A percentile compares a stretch with the other conserved stretches of the same genome.
Conservation (phyloP, 2,888 invertebrate species). For the Andrena chrysosceles region DNA sequence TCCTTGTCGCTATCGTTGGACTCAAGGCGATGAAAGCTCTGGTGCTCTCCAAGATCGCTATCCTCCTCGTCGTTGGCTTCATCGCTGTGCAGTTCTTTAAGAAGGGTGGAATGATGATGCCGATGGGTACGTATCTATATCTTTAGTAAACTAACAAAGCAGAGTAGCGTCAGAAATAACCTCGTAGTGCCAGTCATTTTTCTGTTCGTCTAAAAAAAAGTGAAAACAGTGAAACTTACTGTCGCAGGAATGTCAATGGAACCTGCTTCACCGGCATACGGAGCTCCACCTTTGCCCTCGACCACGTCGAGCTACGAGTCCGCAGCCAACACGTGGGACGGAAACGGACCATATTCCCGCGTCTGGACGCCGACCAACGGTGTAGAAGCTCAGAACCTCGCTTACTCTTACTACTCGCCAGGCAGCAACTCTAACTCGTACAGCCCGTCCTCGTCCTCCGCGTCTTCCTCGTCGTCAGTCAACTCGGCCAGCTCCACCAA, state of each 20-base stretch:
- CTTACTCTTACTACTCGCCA: constrained; percentile 84
- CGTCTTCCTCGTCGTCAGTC: constrained; percentile 86
- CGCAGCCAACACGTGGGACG: constrained; percentile 91
- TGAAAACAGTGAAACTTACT: constrained; percentile 13
- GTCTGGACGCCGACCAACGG: constrained; percentile 88
- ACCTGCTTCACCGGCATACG: constrained; percentile 88
- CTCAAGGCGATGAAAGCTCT: constrained; percentile 94
- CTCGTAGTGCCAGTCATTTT: no score
- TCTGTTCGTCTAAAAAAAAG: neutral
- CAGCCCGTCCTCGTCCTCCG: constrained; percentile 89
- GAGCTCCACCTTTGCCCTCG: constrained; percentile 88
- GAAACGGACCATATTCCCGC: constrained; percentile 92
- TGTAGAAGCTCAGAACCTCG: constrained; percentile 84
- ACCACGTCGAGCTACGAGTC: constrained; percentile 87
- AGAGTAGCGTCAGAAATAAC: neutral
- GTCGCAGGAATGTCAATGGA: constrained; percentile 90
- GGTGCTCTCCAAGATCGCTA: constrained; percentile 93
- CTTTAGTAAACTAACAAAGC: no score
- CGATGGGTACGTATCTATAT: constrained; percentile 77
- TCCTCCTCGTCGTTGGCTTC: constrained; percentile 93
- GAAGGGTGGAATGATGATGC: constrained; percentile 89
- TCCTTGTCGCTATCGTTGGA: constrained; percentile 91
- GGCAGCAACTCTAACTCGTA: constrained; percentile 90
- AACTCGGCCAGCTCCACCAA: constrained; percentile 79
- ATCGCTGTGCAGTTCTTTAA: constrained; percentile 92